A percentile compares a stretch with the other conserved stretches of the same genome.
phyloP scores from a whole-genome alignment of 2,888 invertebrate genomes.

The Agonum fuliginosum region DNA sequence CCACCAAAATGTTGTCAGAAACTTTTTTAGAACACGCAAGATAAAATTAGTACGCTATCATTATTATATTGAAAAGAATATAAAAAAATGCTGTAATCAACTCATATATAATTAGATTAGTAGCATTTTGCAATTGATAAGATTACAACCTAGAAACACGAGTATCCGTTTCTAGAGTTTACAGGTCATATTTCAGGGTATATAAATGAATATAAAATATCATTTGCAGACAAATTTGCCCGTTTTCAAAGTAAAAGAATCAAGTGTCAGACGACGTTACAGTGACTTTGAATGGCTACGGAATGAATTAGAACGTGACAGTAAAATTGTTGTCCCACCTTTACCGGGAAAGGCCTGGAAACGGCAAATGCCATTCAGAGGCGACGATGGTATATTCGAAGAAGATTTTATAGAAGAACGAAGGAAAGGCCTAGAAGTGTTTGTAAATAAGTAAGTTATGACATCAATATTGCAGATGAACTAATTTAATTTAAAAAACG shows the following conservation, averaged over 20 bases:
- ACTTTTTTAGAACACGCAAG: conserved; percentile 24
- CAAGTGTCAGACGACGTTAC: conserved; percentile 96
- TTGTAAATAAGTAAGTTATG: conserved; percentile 93
- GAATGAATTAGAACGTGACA: conserved; percentile 98
- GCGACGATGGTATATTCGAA: conserved; percentile 99
- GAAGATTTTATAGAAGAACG: conserved; percentile 99
- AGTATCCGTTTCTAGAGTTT: not conserved
- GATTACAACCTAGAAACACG: not conserved
- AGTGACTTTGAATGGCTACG: conserved; percentile 99
- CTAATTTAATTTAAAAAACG: not conserved
- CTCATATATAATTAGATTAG: not conserved
- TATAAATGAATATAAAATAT: not conserved
- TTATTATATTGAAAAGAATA: too few relatives aligned
- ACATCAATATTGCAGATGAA: not conserved
- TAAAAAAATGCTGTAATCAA: conserved; percentile 2
- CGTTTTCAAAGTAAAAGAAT: conserved; percentile 99
- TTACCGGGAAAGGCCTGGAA: conserved; percentile 99
- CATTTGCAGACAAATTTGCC: conserved; percentile 97
- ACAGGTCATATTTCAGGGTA: not conserved
- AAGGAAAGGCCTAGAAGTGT: conserved; percentile 97
- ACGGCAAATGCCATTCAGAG: conserved; percentile 97
- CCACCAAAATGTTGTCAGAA: conserved; percentile 21
- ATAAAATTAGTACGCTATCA: too few relatives aligned
- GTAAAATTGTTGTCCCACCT: conserved; percentile 99
- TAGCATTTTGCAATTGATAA: conserved; percentile 4